A percentile compares a stretch with the other conserved stretches of the same genome.
Evolutionary conservation across 2,888 invertebrate genomes (phyloP).

Genomic region (Ligdia adustata): DNA sequence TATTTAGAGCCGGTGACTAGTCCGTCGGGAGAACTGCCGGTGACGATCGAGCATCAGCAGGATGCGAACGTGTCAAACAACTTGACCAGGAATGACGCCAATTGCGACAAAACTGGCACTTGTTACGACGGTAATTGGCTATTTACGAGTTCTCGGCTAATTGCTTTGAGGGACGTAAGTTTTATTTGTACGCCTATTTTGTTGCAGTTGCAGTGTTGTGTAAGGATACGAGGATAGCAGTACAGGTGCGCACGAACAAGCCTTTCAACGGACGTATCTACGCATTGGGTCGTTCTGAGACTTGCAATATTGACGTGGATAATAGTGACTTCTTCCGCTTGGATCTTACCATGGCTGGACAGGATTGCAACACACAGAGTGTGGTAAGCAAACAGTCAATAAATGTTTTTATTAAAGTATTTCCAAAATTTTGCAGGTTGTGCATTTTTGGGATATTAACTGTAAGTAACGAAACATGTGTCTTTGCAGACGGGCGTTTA

Average conservation of each 20-base stretch:
- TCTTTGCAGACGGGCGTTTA: conserved; percentile 93
- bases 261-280: conserved; percentile 98
- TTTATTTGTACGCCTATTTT: conserved; percentile 1
- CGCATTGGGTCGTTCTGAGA: conserved; percentile 96
- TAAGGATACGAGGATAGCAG: conserved; percentile 96
- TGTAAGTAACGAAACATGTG: too few species aligned
- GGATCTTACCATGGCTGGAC: conserved; percentile 96
- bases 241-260: conserved; percentile 96
- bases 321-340: conserved; percentile 96
- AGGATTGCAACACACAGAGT: conserved; percentile 97
- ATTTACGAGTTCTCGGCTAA: conserved; percentile 17
- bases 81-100: conserved; percentile 90
- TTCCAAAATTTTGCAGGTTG: too few species aligned
- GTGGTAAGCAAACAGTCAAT: conserved; percentile 95
- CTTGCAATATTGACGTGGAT: conserved; percentile 96
- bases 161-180: conserved; percentile 15
- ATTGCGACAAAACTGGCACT: conserved; percentile 97
- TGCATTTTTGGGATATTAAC: too few species aligned
- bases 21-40: conserved; percentile 85
- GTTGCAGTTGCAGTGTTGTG: conserved; percentile 94
- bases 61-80: conserved; percentile 88
- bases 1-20: conserved; percentile 79
- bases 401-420: too few species aligned
- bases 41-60: conserved; percentile 91
- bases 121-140: conserved; percentile 93